Percentiles rank a stretch among this genome's conserved stretches.
Evolutionary conservation across 2,113 vertebrate species (phyloP).

Genomic region (Pachypanchax playfairii): DNA sequence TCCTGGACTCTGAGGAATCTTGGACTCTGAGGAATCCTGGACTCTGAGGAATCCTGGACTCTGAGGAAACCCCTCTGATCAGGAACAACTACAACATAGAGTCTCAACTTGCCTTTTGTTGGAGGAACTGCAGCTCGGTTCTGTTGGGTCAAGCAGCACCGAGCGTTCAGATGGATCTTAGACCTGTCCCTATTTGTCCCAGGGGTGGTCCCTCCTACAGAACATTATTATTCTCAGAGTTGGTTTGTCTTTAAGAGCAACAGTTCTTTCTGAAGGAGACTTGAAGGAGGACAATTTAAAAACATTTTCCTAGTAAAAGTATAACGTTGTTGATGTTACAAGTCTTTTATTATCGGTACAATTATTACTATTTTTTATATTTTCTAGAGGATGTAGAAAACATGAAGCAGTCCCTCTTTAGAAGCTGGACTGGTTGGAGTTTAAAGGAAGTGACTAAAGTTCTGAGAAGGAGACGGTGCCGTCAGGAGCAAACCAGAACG

Average conservation of each 20-base stretch:
- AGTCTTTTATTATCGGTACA: conserved; percentile 76
- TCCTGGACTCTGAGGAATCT: conserved; percentile 21
- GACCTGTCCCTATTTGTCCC: too few relatives aligned
- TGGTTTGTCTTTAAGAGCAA: conserved; percentile 51
- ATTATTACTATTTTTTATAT: conserved; percentile 79
- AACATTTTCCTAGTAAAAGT: conserved; percentile 70
- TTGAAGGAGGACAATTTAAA: conserved; percentile 46
- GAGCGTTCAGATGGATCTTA: conserved; percentile 34
- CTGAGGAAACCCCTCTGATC: conserved; percentile 30
- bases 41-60: conserved; percentile 3
- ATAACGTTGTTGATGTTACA: conserved; percentile 73
- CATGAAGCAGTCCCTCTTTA: conserved; percentile 35
- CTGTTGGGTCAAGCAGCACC: conserved; percentile 6
- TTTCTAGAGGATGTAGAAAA: conserved; percentile 72
- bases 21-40: conserved; percentile 32
- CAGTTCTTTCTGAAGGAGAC: conserved; percentile 30
- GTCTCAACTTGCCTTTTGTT: conserved; percentile 32
- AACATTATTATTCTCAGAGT: conserved; percentile 70
- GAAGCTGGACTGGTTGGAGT: conserved; percentile 26
- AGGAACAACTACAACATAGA: conserved; percentile 29
- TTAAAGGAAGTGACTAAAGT: too few relatives aligned
- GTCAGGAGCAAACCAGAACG: conserved; percentile 13
- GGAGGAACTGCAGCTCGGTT: conserved; percentile 24
- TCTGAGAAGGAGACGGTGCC: conserved; percentile 10
- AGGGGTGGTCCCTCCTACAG: conserved; percentile 35